phyloP scores from a whole-genome alignment of 1,140 invertebrate genomes.

The Parapsyche elsis region DNA sequence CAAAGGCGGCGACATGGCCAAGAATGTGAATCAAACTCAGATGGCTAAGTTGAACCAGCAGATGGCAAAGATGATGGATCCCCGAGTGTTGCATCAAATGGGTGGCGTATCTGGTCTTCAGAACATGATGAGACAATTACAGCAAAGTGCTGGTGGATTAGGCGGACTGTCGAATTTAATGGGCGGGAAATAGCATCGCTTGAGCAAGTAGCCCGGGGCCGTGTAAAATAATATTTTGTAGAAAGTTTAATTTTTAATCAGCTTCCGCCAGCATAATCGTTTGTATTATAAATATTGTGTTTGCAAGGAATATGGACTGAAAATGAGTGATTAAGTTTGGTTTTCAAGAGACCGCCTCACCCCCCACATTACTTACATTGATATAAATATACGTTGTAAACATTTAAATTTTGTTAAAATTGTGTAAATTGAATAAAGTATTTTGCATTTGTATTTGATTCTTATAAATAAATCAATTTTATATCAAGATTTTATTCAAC shows the following conservation, averaged over 20 bases:
- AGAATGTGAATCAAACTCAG: constrained; percentile 98
- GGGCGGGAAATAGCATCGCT: constrained; percentile 69
- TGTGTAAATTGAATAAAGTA: too few species aligned
- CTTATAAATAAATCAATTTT: too few species aligned
- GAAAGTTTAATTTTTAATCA: not conserved
- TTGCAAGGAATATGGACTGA: too few species aligned
- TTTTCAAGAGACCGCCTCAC: too few species aligned
- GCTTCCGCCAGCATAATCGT: too few species aligned
- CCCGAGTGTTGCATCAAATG: constrained; percentile 90
- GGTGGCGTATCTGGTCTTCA: constrained; percentile 97
- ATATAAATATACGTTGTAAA: too few species aligned
- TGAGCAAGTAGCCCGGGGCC: not conserved
- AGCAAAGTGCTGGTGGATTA: constrained; percentile 85
- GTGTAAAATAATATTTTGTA: not conserved
- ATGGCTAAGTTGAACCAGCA: constrained; percentile 99
- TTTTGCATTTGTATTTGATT: too few species aligned
- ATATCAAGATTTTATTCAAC: too few species aligned
- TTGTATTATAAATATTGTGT: too few species aligned
- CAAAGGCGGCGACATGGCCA: constrained; percentile 97
- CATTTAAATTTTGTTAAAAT: too few species aligned
- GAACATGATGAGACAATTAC: constrained; percentile 98
- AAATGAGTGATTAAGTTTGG: too few species aligned
- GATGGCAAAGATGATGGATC: constrained; percentile 99
- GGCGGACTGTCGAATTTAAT: constrained; percentile 81
- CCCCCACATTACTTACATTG: too few species aligned